A percentile compares a stretch with the other conserved stretches of the same genome.
These are phyloP conservation scores for Volucella zonaria DNA, from an alignment of 2,888 invertebrate species.

Conservation along the genomic window DNA sequence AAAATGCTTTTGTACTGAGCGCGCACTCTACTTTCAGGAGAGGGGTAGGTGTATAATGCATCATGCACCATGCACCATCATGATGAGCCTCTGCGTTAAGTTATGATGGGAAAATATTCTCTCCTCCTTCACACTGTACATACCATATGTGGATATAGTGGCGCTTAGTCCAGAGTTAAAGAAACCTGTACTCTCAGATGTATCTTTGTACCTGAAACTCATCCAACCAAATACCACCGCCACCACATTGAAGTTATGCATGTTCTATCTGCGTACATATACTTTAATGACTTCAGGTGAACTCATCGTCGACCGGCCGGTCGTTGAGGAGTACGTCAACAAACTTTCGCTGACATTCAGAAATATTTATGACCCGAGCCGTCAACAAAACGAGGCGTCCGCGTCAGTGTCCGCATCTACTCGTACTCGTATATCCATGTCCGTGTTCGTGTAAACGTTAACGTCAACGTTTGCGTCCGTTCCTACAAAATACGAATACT, in stretches of 20 bases:
- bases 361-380: slow-evolving; percentile 52
- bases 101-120: slow-evolving; percentile 62
- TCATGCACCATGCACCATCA: slow-evolving; percentile 6
- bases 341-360: slow-evolving; percentile 67
- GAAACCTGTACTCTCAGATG: slow-evolving; percentile 39
- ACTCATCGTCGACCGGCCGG: background rate
- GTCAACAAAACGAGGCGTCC: slow-evolving; percentile 46
- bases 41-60: slow-evolving; percentile 6
- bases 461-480: background rate
- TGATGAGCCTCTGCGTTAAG: slow-evolving; percentile 29
- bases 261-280: background rate
- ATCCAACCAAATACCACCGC: slow-evolving; percentile 18
- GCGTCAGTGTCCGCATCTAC: slow-evolving; percentile 22
- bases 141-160: slow-evolving; percentile 19
- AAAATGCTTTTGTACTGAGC: slow-evolving; percentile 70
- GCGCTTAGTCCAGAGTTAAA: slow-evolving; percentile 57
- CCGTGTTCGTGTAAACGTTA: background rate
- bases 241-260: background rate
- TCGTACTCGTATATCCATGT: no score
- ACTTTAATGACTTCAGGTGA: slow-evolving; percentile 62
- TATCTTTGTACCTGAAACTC: slow-evolving; percentile 43
- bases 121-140: slow-evolving; percentile 5
- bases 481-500: background rate
- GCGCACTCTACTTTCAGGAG: slow-evolving; percentile 4
- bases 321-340: slow-evolving; percentile 57